Base-by-base conservation (phyloP, 2,797 vertebrate genomes). In the Megaceryle alcyon region DNA sequence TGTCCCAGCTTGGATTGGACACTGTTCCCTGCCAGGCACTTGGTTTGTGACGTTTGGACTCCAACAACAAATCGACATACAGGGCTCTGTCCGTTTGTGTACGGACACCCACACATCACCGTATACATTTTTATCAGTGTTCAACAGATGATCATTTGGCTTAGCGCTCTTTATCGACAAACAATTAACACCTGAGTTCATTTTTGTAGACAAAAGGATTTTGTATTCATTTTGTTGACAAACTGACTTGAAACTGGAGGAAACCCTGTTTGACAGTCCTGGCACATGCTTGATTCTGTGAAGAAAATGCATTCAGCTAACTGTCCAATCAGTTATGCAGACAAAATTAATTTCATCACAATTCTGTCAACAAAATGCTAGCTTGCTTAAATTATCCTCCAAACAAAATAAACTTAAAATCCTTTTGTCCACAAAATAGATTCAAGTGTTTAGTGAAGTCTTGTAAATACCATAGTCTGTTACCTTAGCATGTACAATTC, bases 331-430 rank as follows among this genome's bases (percentile, higher is more conserved):
- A 97, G 94, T 97, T 98, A 96, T 94, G 93, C 19, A 97, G 95
- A 96, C 93, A 97, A 97, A 98, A 97, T 95, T 49, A 97, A 97
- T 97, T 97, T 96, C 95, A 97, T 96, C 98, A 96, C 97, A 96
- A 97, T 97, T 98, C 96, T 97, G 96, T 97, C 97, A 98, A 98
- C 97, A 98, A 97, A 96, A 97, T 94, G 92, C 92, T 97, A 98
- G 98, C 95, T 97, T 97, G 93, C 95, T 98, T 97, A 96, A 97
- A 97, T 97, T 96, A 97, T 96, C 97, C 92, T 94, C 87, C 93
- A 78, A 90, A 88, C 95, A 97, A 98, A 98, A 96, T 94, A 96
- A 97, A 97, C 95, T 97, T 97, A 96, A 97, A 98, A 97, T 96
- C 96, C 93, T 90, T 97, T 97, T 97, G 96, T 97, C 94, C 86